Conservation (phyloP, 2,888 invertebrate genomes). For the Lithophane leautieri region DNA sequence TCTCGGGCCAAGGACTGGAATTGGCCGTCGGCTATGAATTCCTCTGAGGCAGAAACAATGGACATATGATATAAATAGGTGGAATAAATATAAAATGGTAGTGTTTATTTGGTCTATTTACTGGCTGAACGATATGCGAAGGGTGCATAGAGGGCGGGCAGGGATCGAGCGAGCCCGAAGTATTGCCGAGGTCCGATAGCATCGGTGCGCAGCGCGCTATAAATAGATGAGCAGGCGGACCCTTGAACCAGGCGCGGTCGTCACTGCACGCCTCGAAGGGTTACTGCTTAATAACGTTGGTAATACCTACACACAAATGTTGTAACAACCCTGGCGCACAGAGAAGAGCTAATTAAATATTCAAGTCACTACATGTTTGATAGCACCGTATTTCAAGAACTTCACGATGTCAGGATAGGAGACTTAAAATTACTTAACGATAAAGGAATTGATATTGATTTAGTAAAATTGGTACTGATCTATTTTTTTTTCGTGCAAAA, state of each 20-base stretch:
- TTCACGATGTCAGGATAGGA: conserved; percentile 1
- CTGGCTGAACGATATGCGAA: conserved; percentile 84
- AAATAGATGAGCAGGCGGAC: conserved; percentile 87
- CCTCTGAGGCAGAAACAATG: conserved; percentile 85
- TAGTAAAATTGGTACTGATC: conserved; percentile 22
- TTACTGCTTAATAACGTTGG: conserved; percentile 67
- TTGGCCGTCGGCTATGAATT: conserved; percentile 84
- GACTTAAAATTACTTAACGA: conserved; percentile 2
- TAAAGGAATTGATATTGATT: conserved; percentile 29
- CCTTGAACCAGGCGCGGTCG: conserved; percentile 88
- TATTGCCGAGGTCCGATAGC: conserved; percentile 82
- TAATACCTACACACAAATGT: conserved; percentile 38
- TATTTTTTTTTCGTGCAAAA: not conserved
- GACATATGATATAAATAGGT: conserved; percentile 88
- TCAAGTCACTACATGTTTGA: conserved; percentile 16
- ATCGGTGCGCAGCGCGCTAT: conserved; percentile 85
- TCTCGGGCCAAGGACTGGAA: conserved; percentile 76
- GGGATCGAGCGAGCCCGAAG: conserved; percentile 82
- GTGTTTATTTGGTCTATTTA: conserved; percentile 87
- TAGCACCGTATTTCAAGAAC: conserved; percentile 2
- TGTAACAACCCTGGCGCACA: conserved; percentile 9
- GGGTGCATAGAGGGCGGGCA: conserved; percentile 87
- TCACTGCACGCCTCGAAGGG: conserved; percentile 81
- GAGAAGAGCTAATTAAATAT: conserved; percentile 40
- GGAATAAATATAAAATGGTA: conserved; percentile 85